Conservation (phyloP, 2,888 invertebrate genomes). For the Hoplodrina ambigua region DNA sequence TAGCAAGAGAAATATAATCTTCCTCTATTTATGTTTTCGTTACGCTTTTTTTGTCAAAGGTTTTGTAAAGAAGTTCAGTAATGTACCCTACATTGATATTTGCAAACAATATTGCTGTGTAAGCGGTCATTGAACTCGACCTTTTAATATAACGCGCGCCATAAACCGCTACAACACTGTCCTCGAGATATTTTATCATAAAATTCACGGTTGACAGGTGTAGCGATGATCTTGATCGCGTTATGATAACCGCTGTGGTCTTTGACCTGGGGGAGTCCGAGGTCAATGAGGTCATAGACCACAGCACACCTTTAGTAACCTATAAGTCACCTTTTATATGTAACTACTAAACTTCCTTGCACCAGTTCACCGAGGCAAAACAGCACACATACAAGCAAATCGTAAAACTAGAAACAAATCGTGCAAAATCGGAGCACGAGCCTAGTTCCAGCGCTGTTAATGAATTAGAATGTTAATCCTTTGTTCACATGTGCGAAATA, state of each 20-base stretch:
- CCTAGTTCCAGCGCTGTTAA: slow-evolving; percentile 23
- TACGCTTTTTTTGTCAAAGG: slow-evolving; percentile 16
- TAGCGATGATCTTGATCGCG: slow-evolving; percentile 5
- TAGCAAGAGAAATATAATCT: slow-evolving; percentile 8
- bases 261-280: neutral
- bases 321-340: too few species aligned
- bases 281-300: neutral
- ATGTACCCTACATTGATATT: neutral
- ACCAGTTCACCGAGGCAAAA: neutral
- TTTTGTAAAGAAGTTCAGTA: slow-evolving; percentile 8
- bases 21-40: slow-evolving; percentile 23
- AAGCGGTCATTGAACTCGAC: slow-evolving; percentile 40
- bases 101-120: slow-evolving; percentile 20
- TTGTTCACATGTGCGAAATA: slow-evolving; percentile 38
- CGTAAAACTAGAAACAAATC: neutral
- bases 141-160: slow-evolving; percentile 22
- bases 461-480: slow-evolving; percentile 31
- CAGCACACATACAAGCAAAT: neutral
- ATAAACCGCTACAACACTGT: slow-evolving; percentile 15
- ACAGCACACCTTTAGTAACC: neutral
- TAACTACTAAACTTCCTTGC: neutral
- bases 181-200: slow-evolving; percentile 4
- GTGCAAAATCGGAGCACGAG: neutral
- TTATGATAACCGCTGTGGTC: slow-evolving; percentile 23
- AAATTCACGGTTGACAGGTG: slow-evolving; percentile 30